Percentiles rank a stretch among this genome's conserved stretches.
Evolutionary conservation across 2,888 invertebrate species (phyloP).

Genomic region (Aspidiotus destructor): DNA sequence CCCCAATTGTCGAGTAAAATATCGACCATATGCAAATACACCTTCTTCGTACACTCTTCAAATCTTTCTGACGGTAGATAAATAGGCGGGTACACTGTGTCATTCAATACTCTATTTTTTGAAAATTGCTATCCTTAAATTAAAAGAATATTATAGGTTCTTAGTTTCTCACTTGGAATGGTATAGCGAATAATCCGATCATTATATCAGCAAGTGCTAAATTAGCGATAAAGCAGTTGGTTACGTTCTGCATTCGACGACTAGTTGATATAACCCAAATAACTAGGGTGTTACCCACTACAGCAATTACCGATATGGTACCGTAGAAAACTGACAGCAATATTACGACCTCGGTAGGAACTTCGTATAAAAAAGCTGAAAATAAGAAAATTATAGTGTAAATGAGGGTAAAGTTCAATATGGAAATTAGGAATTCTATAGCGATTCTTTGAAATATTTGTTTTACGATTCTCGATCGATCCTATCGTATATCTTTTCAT

Average conservation of each 20-base stretch:
- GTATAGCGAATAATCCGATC: slow-evolving; percentile 74
- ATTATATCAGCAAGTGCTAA: slow-evolving; percentile 76
- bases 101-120: no score
- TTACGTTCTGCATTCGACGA: slow-evolving; percentile 68
- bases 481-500: no score
- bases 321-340: slow-evolving; percentile 70
- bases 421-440: no score
- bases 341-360: slow-evolving; percentile 62
- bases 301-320: slow-evolving; percentile 67
- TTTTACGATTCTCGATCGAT: no score
- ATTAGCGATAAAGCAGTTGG: slow-evolving; percentile 78
- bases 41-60: no score
- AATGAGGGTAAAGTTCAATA: neutral
- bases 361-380: slow-evolving; percentile 56
- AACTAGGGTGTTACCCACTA: slow-evolving; percentile 73
- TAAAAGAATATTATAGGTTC: no score
- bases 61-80: no score
- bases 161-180: slow-evolving; percentile 53
- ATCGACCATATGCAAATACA: no score
- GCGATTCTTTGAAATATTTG: no score
- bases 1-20: no score
- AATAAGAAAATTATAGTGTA: slow-evolving; percentile 39
- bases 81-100: no score
- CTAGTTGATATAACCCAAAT: slow-evolving; percentile 74
- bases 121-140: no score